Evolutionary conservation across 1,140 invertebrate genomes (phyloP), one percentile per base, ranked within the genome.

Genomic region (Uloborus diversus): DNA sequence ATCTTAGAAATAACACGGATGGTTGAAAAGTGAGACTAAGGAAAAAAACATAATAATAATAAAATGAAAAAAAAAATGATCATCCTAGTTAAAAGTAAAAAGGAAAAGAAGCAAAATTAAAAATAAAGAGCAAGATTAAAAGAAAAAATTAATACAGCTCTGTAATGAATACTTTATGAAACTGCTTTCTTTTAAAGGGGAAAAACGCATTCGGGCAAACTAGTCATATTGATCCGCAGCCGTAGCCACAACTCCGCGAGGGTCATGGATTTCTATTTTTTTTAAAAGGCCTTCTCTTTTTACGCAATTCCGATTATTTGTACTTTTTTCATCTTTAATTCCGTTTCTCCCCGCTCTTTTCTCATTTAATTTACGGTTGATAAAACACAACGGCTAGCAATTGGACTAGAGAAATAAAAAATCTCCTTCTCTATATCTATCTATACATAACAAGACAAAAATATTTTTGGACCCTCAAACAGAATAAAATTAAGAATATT

Each of bases 101-200:
- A 53, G 17, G 17, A 20, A 20, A 20, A 53, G 17, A 42, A 17
- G 37, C 9, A 33, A 73, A 75, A 75, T 75, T 75, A 75, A 64
- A 75, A 27, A 30, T 33, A 25, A 64, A 75, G 5, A 53, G 5
- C 17, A 14, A 53, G 13, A 53, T 53, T 53, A 7, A 53, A 53
- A 13, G 57, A 30, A 65, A 78, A 66, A 78, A 78, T 78, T 66
- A 78, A 56, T 59, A 47, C 64, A 14, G 33, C 35, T 79, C 53
- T 17, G 65, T 69, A 79, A 79, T 79, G 76, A 79, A 79, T 79
- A 79, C 76, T 79, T 79, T 79, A 79, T 79, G 76, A 79, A 69
- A 69, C 42, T 59, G 32, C 53, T 56, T 70, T 70, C 49, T 53
- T 56, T 70, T 70, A 70, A 56, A 70, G 30, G 27, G 32, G 25